These are phyloP conservation scores for Malacoctenus gilli DNA, from an alignment of 2,797 vertebrate species.

Conservation along the genomic window DNA sequence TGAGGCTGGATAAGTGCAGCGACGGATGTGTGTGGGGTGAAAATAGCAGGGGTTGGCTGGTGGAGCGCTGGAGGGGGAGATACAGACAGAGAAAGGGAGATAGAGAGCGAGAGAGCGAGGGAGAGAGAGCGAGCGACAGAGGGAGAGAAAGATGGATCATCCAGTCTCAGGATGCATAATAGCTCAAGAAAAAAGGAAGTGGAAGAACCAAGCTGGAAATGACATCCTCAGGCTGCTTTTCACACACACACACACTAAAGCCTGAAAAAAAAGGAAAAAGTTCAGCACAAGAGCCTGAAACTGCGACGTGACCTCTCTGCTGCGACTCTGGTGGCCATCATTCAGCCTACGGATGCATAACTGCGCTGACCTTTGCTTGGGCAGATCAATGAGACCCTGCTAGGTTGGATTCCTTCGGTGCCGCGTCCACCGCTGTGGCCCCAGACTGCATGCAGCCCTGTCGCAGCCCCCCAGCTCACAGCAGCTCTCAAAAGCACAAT, in stretches of 20 bases:
- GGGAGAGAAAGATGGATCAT: slow-evolving; percentile 61
- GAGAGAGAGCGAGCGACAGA: slow-evolving; percentile 41
- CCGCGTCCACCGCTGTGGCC: slow-evolving; percentile 58
- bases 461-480: slow-evolving; percentile 65
- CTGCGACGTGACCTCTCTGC: slow-evolving; percentile 5
- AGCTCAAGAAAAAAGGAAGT: slow-evolving; percentile 41
- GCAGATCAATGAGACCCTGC: slow-evolving; percentile 70
- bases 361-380: slow-evolving; percentile 67
- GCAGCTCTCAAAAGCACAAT: slow-evolving; percentile 90
- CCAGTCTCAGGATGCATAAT: slow-evolving; percentile 55
- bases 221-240: slow-evolving; percentile 43
- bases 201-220: slow-evolving; percentile 46
- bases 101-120: slow-evolving; percentile 54
- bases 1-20: slow-evolving; percentile 83
- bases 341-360: slow-evolving; percentile 52
- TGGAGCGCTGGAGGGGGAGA: slow-evolving; percentile 67
- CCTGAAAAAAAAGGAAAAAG: slow-evolving; percentile 31
- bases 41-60: slow-evolving; percentile 79
- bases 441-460: slow-evolving; percentile 62
- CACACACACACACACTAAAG: slow-evolving; percentile 45
- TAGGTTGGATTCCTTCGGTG: slow-evolving; percentile 64
- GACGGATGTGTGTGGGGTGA: slow-evolving; percentile 84
- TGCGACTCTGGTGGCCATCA: slow-evolving; percentile 54
- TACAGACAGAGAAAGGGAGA: slow-evolving; percentile 34
- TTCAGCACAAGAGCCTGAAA: slow-evolving; percentile 8